Percentiles rank a stretch among this genome's conserved stretches.
Conservation (phyloP, 2,113 vertebrate genomes). For the Cromileptes altivelis region DNA sequence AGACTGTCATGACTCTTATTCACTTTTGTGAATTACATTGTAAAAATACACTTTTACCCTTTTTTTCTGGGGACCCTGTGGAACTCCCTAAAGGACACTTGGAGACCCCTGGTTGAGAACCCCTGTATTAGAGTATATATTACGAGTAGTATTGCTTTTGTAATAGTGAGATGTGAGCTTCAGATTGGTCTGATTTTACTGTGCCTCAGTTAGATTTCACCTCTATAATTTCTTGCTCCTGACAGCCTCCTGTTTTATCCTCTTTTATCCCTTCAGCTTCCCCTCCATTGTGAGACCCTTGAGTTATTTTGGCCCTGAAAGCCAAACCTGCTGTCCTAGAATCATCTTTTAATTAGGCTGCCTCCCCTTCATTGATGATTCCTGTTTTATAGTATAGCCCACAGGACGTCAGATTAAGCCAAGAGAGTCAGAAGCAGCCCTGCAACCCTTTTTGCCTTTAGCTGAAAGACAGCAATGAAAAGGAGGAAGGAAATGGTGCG, state of each 20-base stretch:
- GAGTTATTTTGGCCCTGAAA: constrained; percentile 63
- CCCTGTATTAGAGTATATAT: neutral
- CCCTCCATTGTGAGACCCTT: constrained; percentile 39
- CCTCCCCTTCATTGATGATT: constrained; percentile 34
- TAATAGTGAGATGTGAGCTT: neutral
- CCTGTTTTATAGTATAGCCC: neutral
- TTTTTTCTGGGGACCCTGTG: too few relatives aligned
- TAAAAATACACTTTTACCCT: too few relatives aligned
- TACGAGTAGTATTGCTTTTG: neutral
- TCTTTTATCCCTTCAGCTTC: constrained; percentile 27
- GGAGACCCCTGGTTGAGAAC: too few relatives aligned
- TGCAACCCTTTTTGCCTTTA: neutral
- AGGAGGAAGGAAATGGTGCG: constrained; percentile 29
- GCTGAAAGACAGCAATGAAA: constrained; percentile 29
- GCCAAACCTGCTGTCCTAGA: constrained; percentile 43
- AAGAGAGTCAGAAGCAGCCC: constrained; percentile 17
- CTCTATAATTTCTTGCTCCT: constrained; percentile 37
- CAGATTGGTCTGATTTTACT: constrained; percentile 3
- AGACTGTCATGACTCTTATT: too few relatives aligned
- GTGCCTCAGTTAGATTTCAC: constrained; percentile 17
- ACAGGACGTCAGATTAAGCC: constrained; percentile 52
- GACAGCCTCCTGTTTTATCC: constrained; percentile 30
- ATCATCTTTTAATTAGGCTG: constrained; percentile 59
- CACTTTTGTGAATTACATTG: too few relatives aligned
- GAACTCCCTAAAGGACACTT: too few relatives aligned